phyloP scores from a whole-genome alignment of 2,797 vertebrate genomes.

The Thamnophis elegans region DNA sequence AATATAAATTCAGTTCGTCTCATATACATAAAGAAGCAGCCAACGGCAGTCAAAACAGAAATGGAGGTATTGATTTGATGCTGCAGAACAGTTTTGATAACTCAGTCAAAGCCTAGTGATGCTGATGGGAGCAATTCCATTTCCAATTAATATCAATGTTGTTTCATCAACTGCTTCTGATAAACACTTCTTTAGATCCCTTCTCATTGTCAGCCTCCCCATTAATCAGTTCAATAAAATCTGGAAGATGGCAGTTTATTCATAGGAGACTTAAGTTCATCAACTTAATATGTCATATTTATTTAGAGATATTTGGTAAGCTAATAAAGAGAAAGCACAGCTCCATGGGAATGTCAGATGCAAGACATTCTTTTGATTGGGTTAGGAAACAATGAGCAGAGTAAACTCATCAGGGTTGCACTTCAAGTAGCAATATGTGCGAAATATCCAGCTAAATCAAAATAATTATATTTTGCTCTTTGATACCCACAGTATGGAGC shows the following conservation, averaged over 20 bases:
- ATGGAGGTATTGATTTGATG: not conserved
- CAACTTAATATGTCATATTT: conserved; percentile 54
- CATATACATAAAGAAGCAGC: not conserved
- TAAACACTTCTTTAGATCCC: conserved; percentile 31
- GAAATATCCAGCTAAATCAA: conserved; percentile 55
- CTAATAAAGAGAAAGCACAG: conserved; percentile 43
- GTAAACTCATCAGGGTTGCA: conserved; percentile 28
- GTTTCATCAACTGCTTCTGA: conserved; percentile 26
- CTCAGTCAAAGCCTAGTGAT: not conserved
- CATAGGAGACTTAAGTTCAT: conserved; percentile 25
- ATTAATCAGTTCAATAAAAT: conserved; percentile 36
- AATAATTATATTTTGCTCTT: conserved; percentile 50
- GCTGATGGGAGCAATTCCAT: not conserved
- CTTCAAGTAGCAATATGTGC: conserved; percentile 43
- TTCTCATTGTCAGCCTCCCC: not conserved
- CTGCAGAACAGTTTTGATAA: not conserved
- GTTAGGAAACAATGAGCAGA: conserved; percentile 47
- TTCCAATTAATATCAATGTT: conserved; percentile 13
- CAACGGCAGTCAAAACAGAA: not conserved
- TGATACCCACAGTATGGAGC: conserved; percentile 14
- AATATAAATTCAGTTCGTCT: not conserved
- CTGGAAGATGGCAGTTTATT: conserved; percentile 42
- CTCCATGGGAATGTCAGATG: conserved; percentile 48
- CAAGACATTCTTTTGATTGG: conserved; percentile 55
- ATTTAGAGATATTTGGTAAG: not conserved